These are phyloP conservation scores for Lasiommata megera DNA, from an alignment of 2,888 invertebrate species.

Conservation along the genomic window DNA sequence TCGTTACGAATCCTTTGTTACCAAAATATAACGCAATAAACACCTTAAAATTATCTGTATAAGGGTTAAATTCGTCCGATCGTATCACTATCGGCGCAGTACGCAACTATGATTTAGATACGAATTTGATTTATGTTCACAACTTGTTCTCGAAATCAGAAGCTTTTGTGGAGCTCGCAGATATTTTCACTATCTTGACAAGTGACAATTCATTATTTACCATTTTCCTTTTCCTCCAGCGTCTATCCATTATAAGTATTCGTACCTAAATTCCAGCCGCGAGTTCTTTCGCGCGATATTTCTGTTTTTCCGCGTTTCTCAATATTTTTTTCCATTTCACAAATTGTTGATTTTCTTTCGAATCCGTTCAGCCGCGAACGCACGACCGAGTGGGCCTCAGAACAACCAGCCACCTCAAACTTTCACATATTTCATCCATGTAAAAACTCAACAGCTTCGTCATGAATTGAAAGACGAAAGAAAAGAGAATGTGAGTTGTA, in stretches of 20 bases:
- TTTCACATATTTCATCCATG: too few species aligned
- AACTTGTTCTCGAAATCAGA: constrained; percentile 13
- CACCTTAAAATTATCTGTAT: not conserved
- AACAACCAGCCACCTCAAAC: too few species aligned
- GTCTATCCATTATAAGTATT: not conserved
- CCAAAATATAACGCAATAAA: not conserved
- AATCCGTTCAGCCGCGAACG: too few species aligned
- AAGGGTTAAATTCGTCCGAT: not conserved
- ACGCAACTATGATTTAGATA: constrained; percentile 21
- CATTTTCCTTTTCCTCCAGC: not conserved
- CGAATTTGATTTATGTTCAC: constrained; percentile 24
- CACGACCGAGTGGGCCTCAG: too few species aligned
- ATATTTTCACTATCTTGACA: constrained; percentile 1
- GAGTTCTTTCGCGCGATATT: too few species aligned
- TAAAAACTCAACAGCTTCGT: too few species aligned
- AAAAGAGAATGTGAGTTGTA: too few species aligned
- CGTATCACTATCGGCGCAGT: not conserved
- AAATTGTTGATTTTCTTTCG: too few species aligned
- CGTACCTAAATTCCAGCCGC: too few species aligned
- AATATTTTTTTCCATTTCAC: too few species aligned
- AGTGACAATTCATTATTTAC: constrained; percentile 8
- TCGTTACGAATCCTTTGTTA: constrained; percentile 41
- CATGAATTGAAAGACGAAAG: too few species aligned
- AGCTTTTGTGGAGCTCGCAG: not conserved
- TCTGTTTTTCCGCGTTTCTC: too few species aligned